phyloP scores from a whole-genome alignment of 1,140 invertebrate genomes.

The Anastrepha obliqua region DNA sequence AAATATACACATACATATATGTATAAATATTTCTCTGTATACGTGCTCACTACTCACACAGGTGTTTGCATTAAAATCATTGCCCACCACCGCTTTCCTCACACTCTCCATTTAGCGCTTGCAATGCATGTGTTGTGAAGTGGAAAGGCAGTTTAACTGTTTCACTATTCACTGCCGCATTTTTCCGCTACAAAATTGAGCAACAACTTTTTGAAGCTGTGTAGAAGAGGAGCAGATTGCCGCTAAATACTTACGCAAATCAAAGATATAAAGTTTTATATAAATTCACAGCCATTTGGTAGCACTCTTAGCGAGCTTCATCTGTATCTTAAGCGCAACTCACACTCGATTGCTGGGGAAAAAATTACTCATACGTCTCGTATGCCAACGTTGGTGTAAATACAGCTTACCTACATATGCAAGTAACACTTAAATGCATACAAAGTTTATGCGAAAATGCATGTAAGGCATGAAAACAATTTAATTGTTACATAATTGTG shows the following conservation, averaged over 20 bases:
- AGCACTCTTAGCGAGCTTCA: too few relatives aligned
- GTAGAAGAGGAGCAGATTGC: background rate
- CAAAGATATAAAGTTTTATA: too few relatives aligned
- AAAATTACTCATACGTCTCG: slow-evolving; percentile 16
- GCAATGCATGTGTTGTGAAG: background rate
- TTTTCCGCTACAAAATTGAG: background rate
- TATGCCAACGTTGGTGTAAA: background rate
- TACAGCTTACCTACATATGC: background rate
- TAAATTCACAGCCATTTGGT: too few relatives aligned
- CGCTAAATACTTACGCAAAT: background rate
- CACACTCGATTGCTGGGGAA: background rate
- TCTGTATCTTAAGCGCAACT: too few relatives aligned
- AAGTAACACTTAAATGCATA: background rate
- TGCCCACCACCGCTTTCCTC: background rate
- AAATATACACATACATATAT: background rate
- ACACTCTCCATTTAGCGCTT: background rate
- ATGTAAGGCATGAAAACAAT: background rate
- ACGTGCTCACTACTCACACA: background rate
- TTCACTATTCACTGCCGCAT: background rate
- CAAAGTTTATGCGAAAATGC: background rate
- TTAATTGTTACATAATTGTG: slow-evolving; percentile 4
- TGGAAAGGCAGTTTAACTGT: background rate
- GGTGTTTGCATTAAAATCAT: background rate
- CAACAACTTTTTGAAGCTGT: background rate
- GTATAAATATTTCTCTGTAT: background rate